Evolutionary conservation across 2,888 invertebrate species (phyloP), one percentile per base, ranked within the genome.

Genomic region (Drosophila merina): DNA sequence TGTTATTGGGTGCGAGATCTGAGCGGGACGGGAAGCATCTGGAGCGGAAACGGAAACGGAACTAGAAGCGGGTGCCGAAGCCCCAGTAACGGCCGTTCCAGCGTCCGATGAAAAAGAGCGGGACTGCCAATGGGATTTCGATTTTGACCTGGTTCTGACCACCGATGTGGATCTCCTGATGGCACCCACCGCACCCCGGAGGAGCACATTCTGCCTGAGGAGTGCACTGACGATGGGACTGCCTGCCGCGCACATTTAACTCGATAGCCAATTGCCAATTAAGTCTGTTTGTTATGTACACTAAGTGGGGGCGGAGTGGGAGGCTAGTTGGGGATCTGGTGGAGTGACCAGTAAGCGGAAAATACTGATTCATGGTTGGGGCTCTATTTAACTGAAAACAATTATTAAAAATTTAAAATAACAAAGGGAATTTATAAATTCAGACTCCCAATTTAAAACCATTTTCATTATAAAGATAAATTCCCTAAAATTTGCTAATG

Each of bases 241-340:
- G 49, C 76, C 82, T 74, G 70, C 85, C 58, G 85, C 71, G 76
- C 82, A 74, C 82, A 82, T 82, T 82, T 77, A 78, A 74, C 64
- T 74, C 54, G 66, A 48, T 81, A 62, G 68, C 20, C 48, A 71
- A 69, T 72, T 72, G 63, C 56, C 63, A 64, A 64, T 63, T 63
- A 55, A 68, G 60, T 55, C 36, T 30, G 69, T 59, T 74, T 77
- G 83, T 80, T 80, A 83, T 76, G 76, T 79, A 76, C 74, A 66
- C 66, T 38, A 49, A 20, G 69, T 69, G 69, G 68, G 52, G 68
- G 63, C 36, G 38, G 63, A 55, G 56, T 45, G 67, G 50, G 64
- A n/a, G 36, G 66, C 25, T 30, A 48, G 12, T 7, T 51, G 57
- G 36, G 48, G 38, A 2, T 36, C 5, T 36, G 5, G n/a, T 36